Base-by-base conservation (phyloP, 2,113 vertebrate genomes). In the Leiothrix lutea region DNA sequence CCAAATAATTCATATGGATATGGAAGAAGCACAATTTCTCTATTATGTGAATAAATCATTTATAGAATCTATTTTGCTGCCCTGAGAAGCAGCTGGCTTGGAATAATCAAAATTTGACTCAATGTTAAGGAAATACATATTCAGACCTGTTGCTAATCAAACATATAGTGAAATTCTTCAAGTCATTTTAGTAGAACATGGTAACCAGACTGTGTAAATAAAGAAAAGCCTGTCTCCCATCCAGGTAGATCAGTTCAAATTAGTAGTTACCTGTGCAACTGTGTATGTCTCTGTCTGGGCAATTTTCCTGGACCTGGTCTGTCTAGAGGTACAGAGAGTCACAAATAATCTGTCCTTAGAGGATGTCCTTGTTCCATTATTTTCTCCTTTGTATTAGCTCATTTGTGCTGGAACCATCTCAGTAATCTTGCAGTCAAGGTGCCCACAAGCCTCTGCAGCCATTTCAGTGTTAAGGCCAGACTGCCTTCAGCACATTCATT, bases 401-500 rank as follows among this genome's bases (percentile, higher is more conserved):
- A 20, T 82, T 93, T 78, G 17, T 62, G 38, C 51, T 15, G 4
- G 38, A 80, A 73, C 13, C 14, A 7, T 42, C 42, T 88, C 45
- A 16, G 19, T 48, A 88, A 77, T 44, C 42, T 80, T 3, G 0
- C 19, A 82, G 62, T 57, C 26, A 74, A 20, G 31, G 11, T 71
- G 33, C 24, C 12, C 40, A 22, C 0, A 0, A 19, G 38, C 24
- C 12, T 78, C 51, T 42, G 28, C 42, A 90, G 31, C 44, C 14
- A 12, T 48, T 75, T 79, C 31, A 51, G 4, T 21, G 10, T 23
- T 66, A 48, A 79, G 44, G 53, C 33, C 53, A 87, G 36, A 50
- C 13, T 64, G 12, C 22, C 60, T 87, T 67, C 61, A 75, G 26
- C 36, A 72, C 20, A 84, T 91, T 26, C 5, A 70, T 54, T 61